These are phyloP conservation scores for Lindbergichthys nudifrons DNA, from an alignment of 2,797 vertebrate genomes.

Conservation along the genomic window DNA sequence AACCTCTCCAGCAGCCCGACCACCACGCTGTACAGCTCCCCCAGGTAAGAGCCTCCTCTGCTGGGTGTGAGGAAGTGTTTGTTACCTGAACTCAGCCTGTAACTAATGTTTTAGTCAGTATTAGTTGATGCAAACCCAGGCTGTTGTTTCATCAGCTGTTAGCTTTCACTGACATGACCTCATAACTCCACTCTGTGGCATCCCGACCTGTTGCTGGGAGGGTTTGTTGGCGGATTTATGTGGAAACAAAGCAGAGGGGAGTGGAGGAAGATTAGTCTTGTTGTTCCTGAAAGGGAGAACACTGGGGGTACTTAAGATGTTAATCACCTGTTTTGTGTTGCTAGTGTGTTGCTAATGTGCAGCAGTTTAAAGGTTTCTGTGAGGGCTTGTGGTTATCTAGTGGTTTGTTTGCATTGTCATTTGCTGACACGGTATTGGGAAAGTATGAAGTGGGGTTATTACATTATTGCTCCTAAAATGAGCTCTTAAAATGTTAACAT, in stretches of 20 bases:
- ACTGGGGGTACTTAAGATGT: neutral
- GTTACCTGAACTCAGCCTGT: neutral
- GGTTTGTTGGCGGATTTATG: conserved; percentile 8
- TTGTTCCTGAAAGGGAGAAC: conserved; percentile 14
- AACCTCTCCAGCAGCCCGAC: conserved; percentile 92
- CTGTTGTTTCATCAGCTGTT: conserved; percentile 51
- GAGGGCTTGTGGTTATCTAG: conserved; percentile 1
- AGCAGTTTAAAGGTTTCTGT: neutral
- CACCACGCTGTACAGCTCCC: conserved; percentile 89
- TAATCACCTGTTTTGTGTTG: conserved; percentile 18
- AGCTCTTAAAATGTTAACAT: too few relatives aligned
- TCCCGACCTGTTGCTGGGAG: conserved; percentile 6
- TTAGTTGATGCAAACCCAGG: neutral
- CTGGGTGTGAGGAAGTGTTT: neutral
- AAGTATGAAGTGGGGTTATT: too few relatives aligned
- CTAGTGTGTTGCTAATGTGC: neutral
- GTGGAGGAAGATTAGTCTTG: conserved; percentile 13
- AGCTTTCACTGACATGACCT: conserved; percentile 53
- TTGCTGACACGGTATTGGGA: too few relatives aligned
- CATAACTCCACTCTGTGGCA: conserved; percentile 27
- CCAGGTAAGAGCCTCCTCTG: conserved; percentile 84
- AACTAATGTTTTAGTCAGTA: neutral
- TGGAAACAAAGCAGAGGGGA: conserved; percentile 25
- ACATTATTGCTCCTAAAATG: too few relatives aligned
- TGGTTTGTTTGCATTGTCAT: neutral